Evolutionary conservation across 1,140 invertebrate species (phyloP), one percentile per base, ranked within the genome.

Genomic region (Dendrolimus punctatus): DNA sequence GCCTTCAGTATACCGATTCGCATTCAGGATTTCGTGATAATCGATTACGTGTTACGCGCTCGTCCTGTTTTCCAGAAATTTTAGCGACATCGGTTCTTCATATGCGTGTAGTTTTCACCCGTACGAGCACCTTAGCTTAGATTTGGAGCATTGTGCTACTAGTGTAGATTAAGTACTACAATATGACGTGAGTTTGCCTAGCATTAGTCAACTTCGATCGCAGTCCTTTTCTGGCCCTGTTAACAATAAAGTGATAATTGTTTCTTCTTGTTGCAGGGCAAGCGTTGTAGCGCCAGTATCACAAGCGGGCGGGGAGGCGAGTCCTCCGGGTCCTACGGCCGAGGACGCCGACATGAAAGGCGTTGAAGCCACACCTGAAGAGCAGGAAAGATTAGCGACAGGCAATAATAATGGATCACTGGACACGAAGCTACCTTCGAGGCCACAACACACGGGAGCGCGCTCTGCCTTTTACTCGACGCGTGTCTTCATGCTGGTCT

Each of bases 401-500:
- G 83, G 83, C 55, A 86, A 86, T 58, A 86, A 84, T 57, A 86
- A 86, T 84, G 83, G 83, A 52, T 86, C 76, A 6, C 71, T 86
- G 39, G 80, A 80, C 59, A 78, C 80, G 62, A 86, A 86, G 57
- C 51, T 82, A 55, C 75, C 73, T 36, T 52, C 64, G 41, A 39
- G 40, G 37, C 48, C 59, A 2, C 64, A 73, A 54, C 51, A 63
- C 51, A 47, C 51, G 47, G 37, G 51, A 44, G 67, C 66, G 23
- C 73, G 76, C 40, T 70, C 76, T 55, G 87, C 87, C 7, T 94
- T 96, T 67, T 94, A 95, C 37, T 95, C 95, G n/a, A 97, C 96
- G 62, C 92, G 96, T 69, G 90, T 94, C 36, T 98, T 98, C 79
- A 91, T 98, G 79, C 90, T 93, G 53, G 93, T 95, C 6, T 98